A percentile compares a stretch with the other conserved stretches of the same genome.
Conservation (phyloP, 1,140 invertebrate genomes). For the Tribolium castaneum region DNA sequence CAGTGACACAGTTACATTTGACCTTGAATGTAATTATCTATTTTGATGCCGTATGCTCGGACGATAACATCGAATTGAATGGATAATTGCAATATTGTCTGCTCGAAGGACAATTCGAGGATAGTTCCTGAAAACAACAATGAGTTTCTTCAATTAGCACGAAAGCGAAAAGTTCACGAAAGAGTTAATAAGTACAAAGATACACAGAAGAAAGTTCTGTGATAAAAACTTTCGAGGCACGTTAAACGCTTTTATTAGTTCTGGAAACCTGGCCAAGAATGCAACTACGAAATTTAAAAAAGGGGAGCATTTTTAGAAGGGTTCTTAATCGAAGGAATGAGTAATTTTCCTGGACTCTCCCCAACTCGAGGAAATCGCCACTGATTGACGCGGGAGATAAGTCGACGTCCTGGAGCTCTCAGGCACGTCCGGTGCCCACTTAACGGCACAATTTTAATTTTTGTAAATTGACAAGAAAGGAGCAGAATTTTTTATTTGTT, state of each 20-base stretch:
- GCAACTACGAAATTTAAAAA: neutral
- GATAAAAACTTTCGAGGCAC: neutral
- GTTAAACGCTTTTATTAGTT: constrained; percentile 19
- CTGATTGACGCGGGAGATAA: no score
- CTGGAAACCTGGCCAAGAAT: neutral
- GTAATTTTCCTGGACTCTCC: neutral
- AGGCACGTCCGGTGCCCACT: no score
- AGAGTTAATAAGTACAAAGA: constrained; percentile 24
- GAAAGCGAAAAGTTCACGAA: constrained; percentile 16
- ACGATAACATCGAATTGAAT: constrained; percentile 8
- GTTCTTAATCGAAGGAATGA: neutral
- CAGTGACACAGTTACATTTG: constrained; percentile 16
- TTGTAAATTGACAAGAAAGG: no score
- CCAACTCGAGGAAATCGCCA: no score
- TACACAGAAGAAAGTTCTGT: neutral
- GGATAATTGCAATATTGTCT: neutral
- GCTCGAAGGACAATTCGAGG: neutral
- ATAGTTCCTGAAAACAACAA: neutral
- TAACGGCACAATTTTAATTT: no score
- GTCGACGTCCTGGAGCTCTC: no score
- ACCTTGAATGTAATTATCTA: constrained; percentile 22
- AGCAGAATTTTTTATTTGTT: no score
- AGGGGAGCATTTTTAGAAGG: neutral
- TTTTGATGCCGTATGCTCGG: neutral
- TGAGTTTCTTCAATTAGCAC: constrained; percentile 4